Evolutionary conservation across 2,797 vertebrate species (phyloP).

Genomic region (Antrozous pallidus): DNA sequence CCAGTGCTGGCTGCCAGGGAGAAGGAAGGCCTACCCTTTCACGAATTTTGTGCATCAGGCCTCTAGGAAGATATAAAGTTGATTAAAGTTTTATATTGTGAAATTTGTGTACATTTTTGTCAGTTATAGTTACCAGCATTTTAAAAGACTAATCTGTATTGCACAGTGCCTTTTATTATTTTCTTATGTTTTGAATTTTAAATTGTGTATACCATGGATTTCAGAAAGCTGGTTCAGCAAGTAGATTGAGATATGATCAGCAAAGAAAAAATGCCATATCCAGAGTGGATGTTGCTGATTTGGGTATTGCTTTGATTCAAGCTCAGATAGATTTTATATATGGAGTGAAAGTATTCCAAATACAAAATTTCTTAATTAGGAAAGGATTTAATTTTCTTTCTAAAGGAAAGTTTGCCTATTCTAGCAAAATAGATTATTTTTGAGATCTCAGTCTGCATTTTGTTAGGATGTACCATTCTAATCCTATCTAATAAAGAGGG

Average conservation of each 20-base stretch:
- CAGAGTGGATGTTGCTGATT: neutral
- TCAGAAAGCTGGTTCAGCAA: neutral
- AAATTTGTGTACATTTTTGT: neutral
- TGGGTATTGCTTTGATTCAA: neutral
- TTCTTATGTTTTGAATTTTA: neutral
- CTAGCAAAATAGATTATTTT: neutral
- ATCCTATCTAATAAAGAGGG: neutral
- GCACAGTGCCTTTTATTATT: neutral
- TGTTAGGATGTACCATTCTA: neutral
- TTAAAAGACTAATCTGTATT: neutral
- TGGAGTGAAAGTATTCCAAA: neutral
- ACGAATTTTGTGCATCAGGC: no score
- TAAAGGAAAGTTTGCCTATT: neutral
- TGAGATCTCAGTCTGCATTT: neutral
- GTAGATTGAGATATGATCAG: neutral
- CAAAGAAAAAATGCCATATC: neutral
- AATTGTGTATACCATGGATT: neutral
- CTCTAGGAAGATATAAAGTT: neutral
- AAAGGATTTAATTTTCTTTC: neutral
- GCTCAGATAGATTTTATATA: neutral
- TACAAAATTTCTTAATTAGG: neutral
- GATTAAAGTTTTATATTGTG: neutral
- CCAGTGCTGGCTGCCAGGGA: no score
- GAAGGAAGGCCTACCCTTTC: no score
- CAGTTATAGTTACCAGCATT: neutral